Base-by-base conservation (phyloP, 2,888 invertebrate species). In the Rhorus exstirpatorius region DNA sequence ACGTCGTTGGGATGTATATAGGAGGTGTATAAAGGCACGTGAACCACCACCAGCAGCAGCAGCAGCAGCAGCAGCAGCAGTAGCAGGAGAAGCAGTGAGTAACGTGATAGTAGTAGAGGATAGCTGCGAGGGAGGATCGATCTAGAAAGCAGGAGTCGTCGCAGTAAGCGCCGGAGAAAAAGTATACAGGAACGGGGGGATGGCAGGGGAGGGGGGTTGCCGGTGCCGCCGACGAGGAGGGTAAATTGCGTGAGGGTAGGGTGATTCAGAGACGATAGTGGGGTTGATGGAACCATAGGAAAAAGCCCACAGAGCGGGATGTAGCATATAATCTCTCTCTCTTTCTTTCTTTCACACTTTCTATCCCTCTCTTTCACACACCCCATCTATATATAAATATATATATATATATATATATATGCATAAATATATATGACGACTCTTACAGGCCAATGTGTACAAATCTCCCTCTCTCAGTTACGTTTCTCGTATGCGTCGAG, bases 101-200 rank as follows among this genome's bases (percentile, higher is more conserved):
- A 8, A 51, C n/a, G 72, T 55, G 53, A 17, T 10, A 12, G 38
- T 75, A 70, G 60, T 35, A 53, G 44, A 17, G 41, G 53, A 53
- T 35, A 61, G 83, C 86, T 78, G 76, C 77, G 88, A 89, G 90
- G 88, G 91, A 90, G 90, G 91, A 92, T 92, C 92, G 92, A 92
- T 92, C 92, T 92, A 90, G 79, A 92, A 92, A 91, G 91, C 90
- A 90, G 91, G 92, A 92, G 92, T 92, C 92, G 92, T 89, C 92
- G 92, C 92, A 92, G 92, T 92, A 90, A 92, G 90, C 89, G 87
- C 89, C 84, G 87, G 60, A 61, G 46, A 74, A 76, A 46, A 78
- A 60, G 68, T 46, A 53, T 24, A 51, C 26, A 58, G 49, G 38
- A 38, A 58, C 26, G 58, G 53, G 60, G 70, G n/a, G 55, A 7